Conservation (phyloP, 2,797 vertebrate genomes). For the Dallia pectoralis region DNA sequence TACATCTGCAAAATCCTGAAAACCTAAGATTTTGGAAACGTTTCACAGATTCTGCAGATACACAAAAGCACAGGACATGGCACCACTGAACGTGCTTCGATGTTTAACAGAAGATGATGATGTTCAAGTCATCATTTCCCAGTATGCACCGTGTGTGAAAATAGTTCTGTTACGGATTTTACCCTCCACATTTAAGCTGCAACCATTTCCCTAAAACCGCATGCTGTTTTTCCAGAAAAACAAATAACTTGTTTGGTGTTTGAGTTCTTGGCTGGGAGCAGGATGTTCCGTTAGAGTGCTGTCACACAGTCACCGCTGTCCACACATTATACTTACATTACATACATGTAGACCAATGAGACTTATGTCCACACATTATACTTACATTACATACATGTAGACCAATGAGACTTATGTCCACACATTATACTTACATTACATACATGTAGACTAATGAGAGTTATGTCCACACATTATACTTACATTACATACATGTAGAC, state of each 20-base stretch:
- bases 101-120: conserved; percentile 12
- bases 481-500: no score
- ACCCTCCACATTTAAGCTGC: conserved; percentile 38
- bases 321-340: no score
- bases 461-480: no score
- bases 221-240: conserved; percentile 49
- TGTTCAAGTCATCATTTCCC: conserved; percentile 6
- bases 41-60: neutral
- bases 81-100: conserved; percentile 22
- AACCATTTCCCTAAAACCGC: conserved; percentile 20
- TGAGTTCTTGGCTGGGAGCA: neutral
- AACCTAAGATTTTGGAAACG: neutral
- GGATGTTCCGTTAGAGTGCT: neutral
- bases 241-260: neutral
- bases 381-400: no score
- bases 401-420: no score
- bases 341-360: no score
- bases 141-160: conserved; percentile 17
- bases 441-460: no score
- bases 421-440: no score
- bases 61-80: neutral
- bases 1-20: neutral
- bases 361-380: no score
- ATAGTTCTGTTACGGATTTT: conserved; percentile 43
- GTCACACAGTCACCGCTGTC: conserved; percentile 26